Percentiles rank a stretch among this genome's conserved stretches.
phyloP scores from a whole-genome alignment of 2,797 vertebrate species.

The Phalanger gymnotis region DNA sequence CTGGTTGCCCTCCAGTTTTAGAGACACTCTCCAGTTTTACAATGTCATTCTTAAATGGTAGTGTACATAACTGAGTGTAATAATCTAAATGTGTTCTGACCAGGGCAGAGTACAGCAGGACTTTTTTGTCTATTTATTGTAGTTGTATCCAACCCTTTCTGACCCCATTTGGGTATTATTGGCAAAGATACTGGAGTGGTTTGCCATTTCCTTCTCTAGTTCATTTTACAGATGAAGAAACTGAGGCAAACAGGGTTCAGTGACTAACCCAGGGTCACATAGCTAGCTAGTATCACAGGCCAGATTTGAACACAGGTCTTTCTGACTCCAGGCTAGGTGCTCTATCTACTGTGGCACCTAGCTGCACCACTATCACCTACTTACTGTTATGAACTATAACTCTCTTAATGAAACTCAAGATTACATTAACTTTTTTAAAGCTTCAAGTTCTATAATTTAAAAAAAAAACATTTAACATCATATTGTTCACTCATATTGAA shows the following conservation, averaged over 20 bases:
- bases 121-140: neutral
- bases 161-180: neutral
- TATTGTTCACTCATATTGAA: neutral
- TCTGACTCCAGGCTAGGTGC: neutral
- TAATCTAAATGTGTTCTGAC: neutral
- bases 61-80: neutral
- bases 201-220: neutral
- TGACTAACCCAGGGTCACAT: neutral
- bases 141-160: neutral
- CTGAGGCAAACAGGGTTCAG: neutral
- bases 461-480: neutral
- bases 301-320: neutral
- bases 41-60: neutral
- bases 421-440: neutral
- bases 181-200: neutral
- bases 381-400: neutral
- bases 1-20: neutral
- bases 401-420: neutral
- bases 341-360: neutral
- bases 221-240: neutral
- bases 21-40: neutral
- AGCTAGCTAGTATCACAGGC: neutral
- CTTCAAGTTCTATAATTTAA: neutral
- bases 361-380: neutral
- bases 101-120: neutral